Evolutionary conservation across 2,888 invertebrate genomes (phyloP).

Genomic region (Drosophila nigritarsus): DNA sequence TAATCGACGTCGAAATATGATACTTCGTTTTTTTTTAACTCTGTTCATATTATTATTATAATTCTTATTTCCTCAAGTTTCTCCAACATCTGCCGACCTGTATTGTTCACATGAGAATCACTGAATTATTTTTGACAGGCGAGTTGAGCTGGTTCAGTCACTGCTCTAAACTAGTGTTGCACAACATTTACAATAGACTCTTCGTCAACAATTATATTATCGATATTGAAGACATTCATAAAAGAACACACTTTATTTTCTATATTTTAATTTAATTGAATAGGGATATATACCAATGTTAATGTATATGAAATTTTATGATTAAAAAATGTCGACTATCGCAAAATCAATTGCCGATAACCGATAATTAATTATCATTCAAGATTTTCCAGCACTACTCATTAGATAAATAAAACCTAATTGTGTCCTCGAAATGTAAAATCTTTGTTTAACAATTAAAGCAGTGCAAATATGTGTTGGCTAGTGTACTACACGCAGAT

Average conservation of each 20-base stretch:
- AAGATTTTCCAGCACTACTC: background rate
- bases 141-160: background rate
- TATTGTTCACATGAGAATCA: background rate
- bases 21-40: background rate
- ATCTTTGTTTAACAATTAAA: background rate
- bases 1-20: background rate
- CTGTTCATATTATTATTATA: background rate
- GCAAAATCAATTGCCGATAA: background rate
- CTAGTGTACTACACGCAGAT: slow-evolving; percentile 31
- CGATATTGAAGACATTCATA: background rate
- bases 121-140: background rate
- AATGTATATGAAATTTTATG: background rate
- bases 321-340: background rate
- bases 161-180: background rate
- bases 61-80: background rate
- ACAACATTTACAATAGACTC: background rate
- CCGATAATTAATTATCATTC: background rate
- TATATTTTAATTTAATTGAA: background rate
- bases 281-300: background rate
- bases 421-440: background rate
- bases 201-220: background rate
- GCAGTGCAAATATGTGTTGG: slow-evolving; percentile 13
- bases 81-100: background rate
- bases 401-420: background rate
- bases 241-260: background rate